Conservation (phyloP, 2,113 vertebrate species). For the Gallinago jamesoni region DNA sequence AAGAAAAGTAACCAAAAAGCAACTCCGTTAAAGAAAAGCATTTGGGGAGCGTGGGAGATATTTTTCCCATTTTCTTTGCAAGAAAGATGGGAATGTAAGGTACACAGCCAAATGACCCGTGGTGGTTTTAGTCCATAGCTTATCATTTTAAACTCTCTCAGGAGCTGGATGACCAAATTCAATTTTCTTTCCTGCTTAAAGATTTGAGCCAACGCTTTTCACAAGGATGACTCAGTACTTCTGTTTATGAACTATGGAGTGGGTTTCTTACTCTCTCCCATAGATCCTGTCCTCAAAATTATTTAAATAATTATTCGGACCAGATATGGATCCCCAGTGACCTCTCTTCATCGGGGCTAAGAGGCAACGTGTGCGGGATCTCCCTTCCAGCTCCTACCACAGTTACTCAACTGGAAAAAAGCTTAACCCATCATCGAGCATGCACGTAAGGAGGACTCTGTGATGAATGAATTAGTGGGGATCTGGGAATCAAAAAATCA, state of each 20-base stretch:
- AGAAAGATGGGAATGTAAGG: neutral
- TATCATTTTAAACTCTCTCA: neutral
- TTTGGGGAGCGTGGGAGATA: neutral
- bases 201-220: neutral
- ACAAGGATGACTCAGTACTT: neutral
- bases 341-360: neutral
- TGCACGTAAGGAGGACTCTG: neutral
- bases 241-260: neutral
- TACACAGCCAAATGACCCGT: neutral
- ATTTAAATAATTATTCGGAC: neutral
- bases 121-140: neutral
- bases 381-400: neutral
- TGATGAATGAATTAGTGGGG: neutral
- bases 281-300: neutral
- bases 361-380: neutral
- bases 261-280: neutral
- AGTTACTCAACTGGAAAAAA: neutral
- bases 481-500: constrained; percentile 9
- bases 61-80: neutral
- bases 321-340: neutral
- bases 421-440: neutral
- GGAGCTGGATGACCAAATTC: neutral
- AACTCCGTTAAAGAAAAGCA: neutral
- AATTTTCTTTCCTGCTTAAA: neutral
- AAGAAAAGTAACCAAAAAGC: neutral